Conservation (phyloP, 2,113 vertebrate genomes). For the Xiphorhynchus elegans region DNA sequence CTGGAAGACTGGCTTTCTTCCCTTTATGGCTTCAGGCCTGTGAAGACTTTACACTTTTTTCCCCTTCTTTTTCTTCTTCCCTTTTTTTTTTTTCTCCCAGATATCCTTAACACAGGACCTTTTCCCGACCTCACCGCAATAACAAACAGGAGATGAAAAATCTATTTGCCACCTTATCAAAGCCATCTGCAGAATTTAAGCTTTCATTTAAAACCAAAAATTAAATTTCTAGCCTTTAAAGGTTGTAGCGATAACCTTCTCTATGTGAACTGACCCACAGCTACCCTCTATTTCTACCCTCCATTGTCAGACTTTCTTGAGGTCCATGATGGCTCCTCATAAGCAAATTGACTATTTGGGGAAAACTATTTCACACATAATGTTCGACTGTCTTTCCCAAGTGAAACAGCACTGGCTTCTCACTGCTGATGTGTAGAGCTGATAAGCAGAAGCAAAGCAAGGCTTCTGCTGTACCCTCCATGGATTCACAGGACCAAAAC, state of each 20-base stretch:
- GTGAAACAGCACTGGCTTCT: background rate
- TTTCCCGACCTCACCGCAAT: constrained; percentile 38
- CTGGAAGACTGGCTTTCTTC: constrained; percentile 21
- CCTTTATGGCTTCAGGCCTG: background rate
- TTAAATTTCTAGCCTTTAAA: constrained; percentile 53
- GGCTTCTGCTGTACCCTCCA: background rate
- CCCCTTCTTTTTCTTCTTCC: background rate
- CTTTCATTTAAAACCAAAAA: constrained; percentile 67
- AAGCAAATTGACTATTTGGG: background rate
- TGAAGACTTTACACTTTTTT: constrained; percentile 2
- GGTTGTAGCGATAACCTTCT: constrained; percentile 62
- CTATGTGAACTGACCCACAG: constrained; percentile 10
- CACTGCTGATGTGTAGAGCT: background rate
- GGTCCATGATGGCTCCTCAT: background rate
- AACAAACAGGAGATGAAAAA: constrained; percentile 69
- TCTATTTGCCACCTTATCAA: constrained; percentile 41
- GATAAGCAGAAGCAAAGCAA: background rate
- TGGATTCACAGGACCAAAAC: background rate
- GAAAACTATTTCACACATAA: background rate
- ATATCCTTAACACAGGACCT: background rate
- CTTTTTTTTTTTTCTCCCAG: background rate
- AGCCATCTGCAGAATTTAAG: constrained; percentile 62
- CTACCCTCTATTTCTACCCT: background rate
- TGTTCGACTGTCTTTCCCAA: background rate
- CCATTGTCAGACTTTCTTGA: background rate